Evolutionary conservation across 2,888 invertebrate genomes (phyloP), one percentile per base, ranked within the genome.

Genomic region (Aporophyla lueneburgensis): DNA sequence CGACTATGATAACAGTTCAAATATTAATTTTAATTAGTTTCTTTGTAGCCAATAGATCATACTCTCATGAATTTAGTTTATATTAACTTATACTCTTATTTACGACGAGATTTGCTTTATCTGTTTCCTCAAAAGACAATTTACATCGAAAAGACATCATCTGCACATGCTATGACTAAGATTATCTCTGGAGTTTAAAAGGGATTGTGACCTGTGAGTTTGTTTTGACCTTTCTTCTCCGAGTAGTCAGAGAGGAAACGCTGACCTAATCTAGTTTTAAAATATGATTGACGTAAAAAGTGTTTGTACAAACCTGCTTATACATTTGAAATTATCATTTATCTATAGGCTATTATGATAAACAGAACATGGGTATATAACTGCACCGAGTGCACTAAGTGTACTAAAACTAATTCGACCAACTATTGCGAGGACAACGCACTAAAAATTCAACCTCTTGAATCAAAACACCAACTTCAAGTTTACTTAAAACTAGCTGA

Each of bases 401-500:
- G 40, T 16, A 69, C 0, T n/a, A 33, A n/a, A 16, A 53, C 19
- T 5, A 27, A 51, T 16, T 5, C 6, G 16, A 33, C 10, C n/a
- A n/a, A 7, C 14, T 61, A 2, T 21, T 10, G 14, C 27, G 21
- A 51, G 63, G 14, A 5, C 1, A 56, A 19, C 5, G 9, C 10
- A 27, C 49, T 27, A 9, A 27, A n/a, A 33, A 7, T 5, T 1
- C 0, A 27, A 56, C 4, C 16, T 14, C 10, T 49, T n/a, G 9
- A 49, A 40, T 19, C 5, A 6, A 5, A 27, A 46, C 19, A 56
- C 21, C 12, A 63, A 21, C 51, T 16, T 51, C 21, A 40, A 66
- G 33, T 56, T 62, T 21, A n/a, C 33, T 58, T 33, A 61, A 84
- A 75, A 84, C 24, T 72, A 27, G 51, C 67, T 73, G 67, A 83